A percentile compares a stretch with the other conserved stretches of the same genome.
phyloP scores from a whole-genome alignment of 2,113 vertebrate species.

The Anser brachyrhynchus region DNA sequence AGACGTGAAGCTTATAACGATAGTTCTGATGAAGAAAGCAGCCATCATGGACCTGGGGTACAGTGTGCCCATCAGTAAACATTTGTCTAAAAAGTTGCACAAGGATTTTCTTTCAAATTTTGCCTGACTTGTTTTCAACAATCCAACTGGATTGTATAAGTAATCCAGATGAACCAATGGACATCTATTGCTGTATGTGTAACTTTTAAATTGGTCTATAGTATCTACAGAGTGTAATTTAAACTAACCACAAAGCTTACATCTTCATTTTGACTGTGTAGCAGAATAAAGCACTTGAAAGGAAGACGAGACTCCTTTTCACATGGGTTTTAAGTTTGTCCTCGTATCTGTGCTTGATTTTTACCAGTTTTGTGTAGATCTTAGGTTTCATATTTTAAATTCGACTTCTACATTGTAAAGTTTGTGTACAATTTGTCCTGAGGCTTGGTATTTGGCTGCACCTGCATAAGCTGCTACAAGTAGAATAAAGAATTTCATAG shows the following conservation, averaged over 20 bases:
- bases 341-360: constrained; percentile 88
- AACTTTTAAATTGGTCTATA: constrained; percentile 90
- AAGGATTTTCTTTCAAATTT: constrained; percentile 77
- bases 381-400: constrained; percentile 88
- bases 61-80: constrained; percentile 97
- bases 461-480: constrained; percentile 87
- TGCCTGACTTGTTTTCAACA: constrained; percentile 76
- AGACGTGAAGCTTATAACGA: constrained; percentile 96
- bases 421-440: constrained; percentile 88
- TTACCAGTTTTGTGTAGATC: constrained; percentile 90
- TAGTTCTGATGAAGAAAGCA: constrained; percentile 96
- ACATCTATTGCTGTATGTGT: constrained; percentile 89
- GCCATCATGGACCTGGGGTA: constrained; percentile 95
- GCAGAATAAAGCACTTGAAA: constrained; percentile 84
- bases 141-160: constrained; percentile 76
- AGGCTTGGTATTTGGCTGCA: constrained; percentile 90
- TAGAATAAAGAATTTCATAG: constrained; percentile 84
- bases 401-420: constrained; percentile 82
- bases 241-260: constrained; percentile 89
- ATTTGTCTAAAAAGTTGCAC: constrained; percentile 73
- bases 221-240: constrained; percentile 95
- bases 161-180: constrained; percentile 81
- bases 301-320: constrained; percentile 76
- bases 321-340: constrained; percentile 83
- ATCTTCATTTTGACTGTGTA: constrained; percentile 81